phyloP scores from a whole-genome alignment of 2,113 vertebrate species.

The Hippoglossus stenolepis region DNA sequence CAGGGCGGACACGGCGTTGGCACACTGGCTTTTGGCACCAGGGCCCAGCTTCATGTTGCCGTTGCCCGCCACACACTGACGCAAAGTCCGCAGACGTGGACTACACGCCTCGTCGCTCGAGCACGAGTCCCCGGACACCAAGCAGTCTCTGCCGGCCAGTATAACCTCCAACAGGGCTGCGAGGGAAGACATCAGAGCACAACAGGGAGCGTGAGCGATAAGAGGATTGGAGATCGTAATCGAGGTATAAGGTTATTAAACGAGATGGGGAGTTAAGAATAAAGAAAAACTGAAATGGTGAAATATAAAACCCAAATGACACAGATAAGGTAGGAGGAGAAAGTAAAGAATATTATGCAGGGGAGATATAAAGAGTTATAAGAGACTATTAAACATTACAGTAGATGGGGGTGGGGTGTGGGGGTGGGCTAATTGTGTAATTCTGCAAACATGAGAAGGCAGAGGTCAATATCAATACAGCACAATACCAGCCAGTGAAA shows the following conservation, averaged over 20 bases:
- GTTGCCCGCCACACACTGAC: constrained; percentile 92
- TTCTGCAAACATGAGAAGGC: not conserved
- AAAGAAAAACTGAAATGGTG: constrained; percentile 11
- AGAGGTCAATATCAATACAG: not conserved
- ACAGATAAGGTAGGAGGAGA: not conserved
- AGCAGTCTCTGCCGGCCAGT: constrained; percentile 86
- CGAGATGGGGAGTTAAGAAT: not conserved
- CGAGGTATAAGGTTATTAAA: constrained; percentile 16
- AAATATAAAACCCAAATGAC: constrained; percentile 3
- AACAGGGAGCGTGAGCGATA: constrained; percentile 11
- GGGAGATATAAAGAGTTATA: not conserved
- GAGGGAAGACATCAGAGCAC: constrained; percentile 32
- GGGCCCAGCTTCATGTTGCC: constrained; percentile 91
- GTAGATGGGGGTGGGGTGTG: too few species aligned
- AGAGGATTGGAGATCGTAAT: not conserved
- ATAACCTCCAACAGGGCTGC: constrained; percentile 78
- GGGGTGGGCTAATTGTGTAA: not conserved
- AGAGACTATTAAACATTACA: not conserved
- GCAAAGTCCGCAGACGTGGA: constrained; percentile 89
- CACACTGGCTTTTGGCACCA: constrained; percentile 89
- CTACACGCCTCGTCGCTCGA: constrained; percentile 90
- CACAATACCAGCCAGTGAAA: not conserved
- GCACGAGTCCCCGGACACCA: constrained; percentile 89
- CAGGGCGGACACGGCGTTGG: constrained; percentile 88
- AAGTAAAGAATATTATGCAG: not conserved